Conservation (phyloP, 64 coral and sea anemone species). For the Montipora capricornis region DNA sequence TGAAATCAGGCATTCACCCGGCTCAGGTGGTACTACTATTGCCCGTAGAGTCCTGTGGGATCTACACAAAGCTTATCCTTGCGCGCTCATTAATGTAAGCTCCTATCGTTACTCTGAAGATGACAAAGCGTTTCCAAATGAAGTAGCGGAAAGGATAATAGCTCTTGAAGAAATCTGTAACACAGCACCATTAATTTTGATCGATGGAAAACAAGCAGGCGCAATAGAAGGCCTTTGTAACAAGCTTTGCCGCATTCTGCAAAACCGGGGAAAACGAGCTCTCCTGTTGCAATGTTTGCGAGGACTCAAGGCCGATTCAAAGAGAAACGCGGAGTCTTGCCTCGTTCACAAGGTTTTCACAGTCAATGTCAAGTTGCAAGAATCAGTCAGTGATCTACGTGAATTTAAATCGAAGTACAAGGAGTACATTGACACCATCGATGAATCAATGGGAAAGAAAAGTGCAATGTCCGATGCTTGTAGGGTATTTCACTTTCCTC, state of each 20-base stretch:
- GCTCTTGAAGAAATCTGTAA: constrained; percentile 66
- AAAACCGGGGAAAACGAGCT: constrained; percentile 62
- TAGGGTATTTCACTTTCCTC: constrained; percentile 79
- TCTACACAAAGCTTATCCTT: constrained; percentile 64
- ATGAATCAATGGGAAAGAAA: background rate
- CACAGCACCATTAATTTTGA: constrained; percentile 50
- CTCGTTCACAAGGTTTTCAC: constrained; percentile 50
- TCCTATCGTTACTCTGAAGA: constrained; percentile 58
- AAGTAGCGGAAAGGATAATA: constrained; percentile 47
- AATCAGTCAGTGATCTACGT: constrained; percentile 63
- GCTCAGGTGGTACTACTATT: constrained; percentile 75
- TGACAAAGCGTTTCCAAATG: constrained; percentile 37
- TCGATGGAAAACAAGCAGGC: constrained; percentile 67
- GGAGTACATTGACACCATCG: constrained; percentile 18
- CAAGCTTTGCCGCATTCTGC: constrained; percentile 47
- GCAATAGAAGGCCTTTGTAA: constrained; percentile 59
- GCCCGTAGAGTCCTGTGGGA: constrained; percentile 80
- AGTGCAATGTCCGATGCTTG: background rate
- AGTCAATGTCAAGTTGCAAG: constrained; percentile 68
- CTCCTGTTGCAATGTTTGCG: constrained; percentile 53
- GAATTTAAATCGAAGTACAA: constrained; percentile 78
- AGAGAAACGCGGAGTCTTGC: background rate
- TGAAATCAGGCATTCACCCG: constrained; percentile 73
- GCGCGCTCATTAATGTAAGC: constrained; percentile 25
- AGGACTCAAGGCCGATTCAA: constrained; percentile 12